Evolutionary conservation across 2,888 invertebrate genomes (phyloP), one percentile per base, ranked within the genome.

Genomic region (Resseliella maxima): DNA sequence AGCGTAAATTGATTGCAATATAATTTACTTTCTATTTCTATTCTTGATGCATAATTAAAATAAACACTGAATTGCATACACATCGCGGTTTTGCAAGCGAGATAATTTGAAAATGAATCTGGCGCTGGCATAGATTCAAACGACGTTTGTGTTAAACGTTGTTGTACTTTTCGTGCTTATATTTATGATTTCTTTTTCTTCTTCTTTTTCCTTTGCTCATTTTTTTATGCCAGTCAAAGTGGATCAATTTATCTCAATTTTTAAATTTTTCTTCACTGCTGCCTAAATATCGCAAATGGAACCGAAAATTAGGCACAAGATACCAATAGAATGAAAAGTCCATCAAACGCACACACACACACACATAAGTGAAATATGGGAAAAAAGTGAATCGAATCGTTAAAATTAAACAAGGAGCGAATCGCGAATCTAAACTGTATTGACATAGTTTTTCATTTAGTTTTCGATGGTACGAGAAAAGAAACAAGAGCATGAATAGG

Each of bases 21-120:
- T 59, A n/a, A 72, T 72, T 72, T 72, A 72, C 72, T 72, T 72
- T 72, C 72, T 72, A 72, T 72, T 72, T 72, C 72, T 72, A 72
- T 72, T 72, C 72, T 72, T 72, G 31, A 72, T 72, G 72, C 72
- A 72, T 72, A 72, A 72, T 31, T 31, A 72, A 72, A 72, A 72
- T 72, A 72, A 72, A 72, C 72, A 72, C 72, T 59, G 59, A 59
- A 72, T 72, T 72, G 72, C 27, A 72, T 72, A 72, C 15, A 50
- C 8, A 2, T 2, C 72, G 2, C 24, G 18, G 59, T 24, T 27
- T 18, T 72, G 72, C 31, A 72, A 12, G 72, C 72, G 31, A 31
- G 2, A n/a, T 27, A 24, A n/a, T n/a, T n/a, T n/a, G 2, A 35
- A 72, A 72, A 31, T 35, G n/a, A 72, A 72, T 31, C 72, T 8